These are phyloP conservation scores for Helicoverpa assulta DNA, from an alignment of 2,888 invertebrate genomes.

Conservation along the genomic window DNA sequence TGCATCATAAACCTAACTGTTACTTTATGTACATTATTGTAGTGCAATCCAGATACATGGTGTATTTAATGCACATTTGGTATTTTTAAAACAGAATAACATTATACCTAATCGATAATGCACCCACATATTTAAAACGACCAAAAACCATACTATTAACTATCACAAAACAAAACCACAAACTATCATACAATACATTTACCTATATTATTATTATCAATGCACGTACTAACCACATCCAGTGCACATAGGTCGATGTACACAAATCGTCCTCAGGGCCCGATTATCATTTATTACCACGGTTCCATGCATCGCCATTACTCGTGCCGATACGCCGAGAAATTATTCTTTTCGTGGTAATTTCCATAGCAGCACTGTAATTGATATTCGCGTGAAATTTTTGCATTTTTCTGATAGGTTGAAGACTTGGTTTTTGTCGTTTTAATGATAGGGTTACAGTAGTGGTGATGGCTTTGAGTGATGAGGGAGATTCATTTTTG, in stretches of 20 bases:
- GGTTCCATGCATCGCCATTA: slow-evolving; percentile 74
- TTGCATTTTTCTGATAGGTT: slow-evolving; percentile 42
- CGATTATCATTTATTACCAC: slow-evolving; percentile 81
- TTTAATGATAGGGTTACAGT: slow-evolving; percentile 23
- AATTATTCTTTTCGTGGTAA: slow-evolving; percentile 67
- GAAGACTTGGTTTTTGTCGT: slow-evolving; percentile 29
- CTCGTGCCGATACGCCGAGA: slow-evolving; percentile 63
- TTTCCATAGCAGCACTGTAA: slow-evolving; percentile 65
- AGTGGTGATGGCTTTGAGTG: neutral
- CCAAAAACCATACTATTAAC: neutral
- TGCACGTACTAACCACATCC: slow-evolving; percentile 42
- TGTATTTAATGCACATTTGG: neutral
- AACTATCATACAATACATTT: slow-evolving; percentile 5
- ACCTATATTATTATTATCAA: slow-evolving; percentile 1
- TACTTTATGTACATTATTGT: too few relatives aligned
- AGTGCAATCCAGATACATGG: too few relatives aligned
- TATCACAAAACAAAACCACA: slow-evolving; percentile 15
- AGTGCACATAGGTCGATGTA: slow-evolving; percentile 31
- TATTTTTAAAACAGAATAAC: too few relatives aligned
- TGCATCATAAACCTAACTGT: too few relatives aligned
- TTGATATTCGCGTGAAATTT: slow-evolving; percentile 64
- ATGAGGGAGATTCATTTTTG: slow-evolving; percentile 9
- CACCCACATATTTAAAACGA: too few relatives aligned
- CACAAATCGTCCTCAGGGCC: slow-evolving; percentile 72
- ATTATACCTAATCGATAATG: too few relatives aligned